A percentile compares a stretch with the other conserved stretches of the same genome.
Conservation (phyloP, 2,113 vertebrate species). For the Dicentrarchus labrax region DNA sequence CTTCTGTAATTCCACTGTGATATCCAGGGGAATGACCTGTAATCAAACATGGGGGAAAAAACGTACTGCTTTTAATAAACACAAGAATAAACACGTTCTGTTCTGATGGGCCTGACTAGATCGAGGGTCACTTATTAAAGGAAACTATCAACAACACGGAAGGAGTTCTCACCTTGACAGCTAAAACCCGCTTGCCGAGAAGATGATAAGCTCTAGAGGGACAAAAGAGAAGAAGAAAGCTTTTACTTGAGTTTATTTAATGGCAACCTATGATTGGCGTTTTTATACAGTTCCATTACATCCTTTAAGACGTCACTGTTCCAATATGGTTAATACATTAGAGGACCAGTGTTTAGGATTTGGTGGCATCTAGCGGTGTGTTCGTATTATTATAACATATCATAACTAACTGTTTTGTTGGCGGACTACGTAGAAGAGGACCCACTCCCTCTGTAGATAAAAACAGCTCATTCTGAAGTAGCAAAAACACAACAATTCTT, state of each 20-base stretch:
- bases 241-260: not conserved
- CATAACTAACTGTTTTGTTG: too few relatives aligned
- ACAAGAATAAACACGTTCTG: not conserved
- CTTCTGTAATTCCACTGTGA: slow-evolving; percentile 97
- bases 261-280: not conserved
- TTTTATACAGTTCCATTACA: not conserved
- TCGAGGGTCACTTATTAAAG: slow-evolving; percentile 3
- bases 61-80: not conserved
- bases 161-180: slow-evolving; percentile 91
- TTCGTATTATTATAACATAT: too few relatives aligned
- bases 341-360: too few relatives aligned
- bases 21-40: slow-evolving; percentile 96
- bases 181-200: slow-evolving; percentile 93
- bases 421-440: too few relatives aligned
- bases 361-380: too few relatives aligned
- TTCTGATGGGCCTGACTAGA: not conserved
- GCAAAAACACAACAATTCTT: too few relatives aligned
- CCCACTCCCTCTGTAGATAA: too few relatives aligned
- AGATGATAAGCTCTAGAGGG: slow-evolving; percentile 91
- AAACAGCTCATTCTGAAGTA: too few relatives aligned
- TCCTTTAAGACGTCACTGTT: not conserved
- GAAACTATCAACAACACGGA: not conserved
- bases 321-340: not conserved
- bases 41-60: slow-evolving; percentile 41
- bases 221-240: slow-evolving; percentile 23